phyloP scores from a whole-genome alignment of 2,888 invertebrate genomes.

The Habroteleia sp. region DNA sequence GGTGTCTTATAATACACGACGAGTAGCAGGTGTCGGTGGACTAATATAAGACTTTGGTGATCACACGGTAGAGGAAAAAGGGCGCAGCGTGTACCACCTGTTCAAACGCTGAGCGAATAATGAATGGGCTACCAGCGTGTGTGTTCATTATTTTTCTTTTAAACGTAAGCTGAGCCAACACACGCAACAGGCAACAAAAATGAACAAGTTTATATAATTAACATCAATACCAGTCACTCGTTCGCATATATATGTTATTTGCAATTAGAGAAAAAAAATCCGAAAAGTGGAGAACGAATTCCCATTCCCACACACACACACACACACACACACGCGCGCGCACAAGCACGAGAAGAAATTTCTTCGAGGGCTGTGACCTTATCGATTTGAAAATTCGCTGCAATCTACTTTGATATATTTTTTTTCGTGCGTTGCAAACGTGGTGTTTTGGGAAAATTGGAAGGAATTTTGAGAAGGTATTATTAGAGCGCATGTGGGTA shows the following conservation, averaged over 20 bases:
- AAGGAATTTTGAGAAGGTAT: too few species aligned
- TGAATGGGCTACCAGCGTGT: constrained; percentile 58
- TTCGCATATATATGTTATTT: constrained; percentile 17
- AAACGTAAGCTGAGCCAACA: constrained; percentile 34
- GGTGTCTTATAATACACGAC: constrained; percentile 45
- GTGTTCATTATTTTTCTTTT: constrained; percentile 53
- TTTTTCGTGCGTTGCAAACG: too few species aligned
- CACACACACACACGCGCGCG: too few species aligned
- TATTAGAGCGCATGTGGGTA: too few species aligned
- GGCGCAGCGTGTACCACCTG: constrained; percentile 59
- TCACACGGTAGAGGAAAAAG: constrained; percentile 44
- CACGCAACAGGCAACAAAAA: constrained; percentile 43
- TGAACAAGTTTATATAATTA: constrained; percentile 52
- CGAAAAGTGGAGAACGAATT: constrained; percentile 1
- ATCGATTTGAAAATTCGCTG: too few species aligned
- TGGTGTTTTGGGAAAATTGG: too few species aligned
- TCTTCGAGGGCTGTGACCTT: too few species aligned
- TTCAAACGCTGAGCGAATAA: constrained; percentile 60
- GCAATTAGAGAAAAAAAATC: constrained; percentile 17
- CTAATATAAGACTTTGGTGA: constrained; percentile 51
- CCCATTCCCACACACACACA: too few species aligned
- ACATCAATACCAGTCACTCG: constrained; percentile 30
- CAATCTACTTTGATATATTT: too few species aligned
- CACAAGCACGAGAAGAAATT: too few species aligned
- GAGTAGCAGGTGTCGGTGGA: constrained; percentile 57